phyloP scores from a whole-genome alignment of 1,140 invertebrate genomes.

The Drosophila jambulina region DNA sequence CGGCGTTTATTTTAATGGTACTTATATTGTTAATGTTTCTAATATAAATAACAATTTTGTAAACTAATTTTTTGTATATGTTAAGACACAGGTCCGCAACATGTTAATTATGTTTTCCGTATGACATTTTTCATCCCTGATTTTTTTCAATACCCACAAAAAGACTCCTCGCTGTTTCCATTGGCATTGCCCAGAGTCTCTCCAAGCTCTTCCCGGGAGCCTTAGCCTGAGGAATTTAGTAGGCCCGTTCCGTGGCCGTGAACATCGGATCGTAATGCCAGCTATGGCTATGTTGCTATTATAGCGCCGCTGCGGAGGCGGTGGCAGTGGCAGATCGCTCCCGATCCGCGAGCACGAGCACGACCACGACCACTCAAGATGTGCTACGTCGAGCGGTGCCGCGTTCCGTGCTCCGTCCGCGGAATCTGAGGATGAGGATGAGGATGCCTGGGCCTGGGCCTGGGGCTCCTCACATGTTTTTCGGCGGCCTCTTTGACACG shows the following conservation, averaged over 20 bases:
- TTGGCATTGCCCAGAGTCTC: background rate
- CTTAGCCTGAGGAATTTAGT: constrained; percentile 3
- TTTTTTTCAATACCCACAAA: too few species aligned
- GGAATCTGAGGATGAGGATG: constrained; percentile 28
- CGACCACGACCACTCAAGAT: constrained; percentile 36
- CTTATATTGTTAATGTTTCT: too few species aligned
- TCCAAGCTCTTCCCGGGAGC: background rate
- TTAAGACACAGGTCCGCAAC: background rate
- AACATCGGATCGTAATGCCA: constrained; percentile 20
- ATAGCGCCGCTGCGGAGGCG: constrained; percentile 35
- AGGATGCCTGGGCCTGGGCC: background rate
- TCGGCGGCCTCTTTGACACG: constrained; percentile 74
- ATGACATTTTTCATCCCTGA: background rate
- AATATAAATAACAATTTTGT: too few species aligned
- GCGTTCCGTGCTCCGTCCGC: constrained; percentile 30
- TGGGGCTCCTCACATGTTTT: constrained; percentile 44
- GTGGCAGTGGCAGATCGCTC: constrained; percentile 36
- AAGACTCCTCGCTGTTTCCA: background rate
- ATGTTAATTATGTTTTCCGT: background rate
- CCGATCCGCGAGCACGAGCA: constrained; percentile 14
- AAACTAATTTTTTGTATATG: background rate
- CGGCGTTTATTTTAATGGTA: too few species aligned
- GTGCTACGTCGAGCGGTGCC: constrained; percentile 51
- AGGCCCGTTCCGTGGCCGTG: constrained; percentile 27
- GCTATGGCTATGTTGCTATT: constrained; percentile 4